Evolutionary conservation across 2,888 invertebrate species (phyloP).

Genomic region (Andrena bicolor): DNA sequence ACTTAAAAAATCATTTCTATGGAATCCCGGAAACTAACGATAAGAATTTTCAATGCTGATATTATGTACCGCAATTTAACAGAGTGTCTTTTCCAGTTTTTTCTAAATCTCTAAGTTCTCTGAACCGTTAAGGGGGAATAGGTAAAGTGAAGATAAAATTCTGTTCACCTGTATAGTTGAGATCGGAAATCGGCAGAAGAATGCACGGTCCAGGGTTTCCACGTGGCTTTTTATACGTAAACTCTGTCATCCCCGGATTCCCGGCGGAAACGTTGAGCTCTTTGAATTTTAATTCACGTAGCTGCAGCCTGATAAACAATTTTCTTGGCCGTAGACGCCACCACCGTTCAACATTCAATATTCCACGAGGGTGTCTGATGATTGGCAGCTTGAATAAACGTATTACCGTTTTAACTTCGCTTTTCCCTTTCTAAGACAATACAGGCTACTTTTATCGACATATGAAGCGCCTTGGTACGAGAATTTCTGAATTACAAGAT

Average conservation of each 20-base stretch:
- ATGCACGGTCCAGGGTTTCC: constrained; percentile 39
- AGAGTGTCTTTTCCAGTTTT: not conserved
- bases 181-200: constrained; percentile 50
- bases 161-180: constrained; percentile 54
- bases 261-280: constrained; percentile 54
- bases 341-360: constrained; percentile 68
- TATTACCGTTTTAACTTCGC: constrained; percentile 60
- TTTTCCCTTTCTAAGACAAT: constrained; percentile 10
- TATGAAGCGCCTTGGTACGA: not conserved
- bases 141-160: not conserved
- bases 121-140: not conserved
- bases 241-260: constrained; percentile 49
- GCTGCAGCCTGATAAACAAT: constrained; percentile 74
- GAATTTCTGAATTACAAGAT: constrained; percentile 9
- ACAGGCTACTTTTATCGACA: constrained; percentile 2
- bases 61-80: no score
- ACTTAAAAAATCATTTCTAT: no score
- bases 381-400: constrained; percentile 74
- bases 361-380: constrained; percentile 69
- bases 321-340: constrained; percentile 62
- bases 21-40: no score
- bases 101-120: not conserved
- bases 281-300: constrained; percentile 78
- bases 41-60: no score
- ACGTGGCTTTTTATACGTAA: constrained; percentile 71